phyloP scores from a whole-genome alignment of 1,140 invertebrate species.

The Drosophila pseudoobscura region DNA sequence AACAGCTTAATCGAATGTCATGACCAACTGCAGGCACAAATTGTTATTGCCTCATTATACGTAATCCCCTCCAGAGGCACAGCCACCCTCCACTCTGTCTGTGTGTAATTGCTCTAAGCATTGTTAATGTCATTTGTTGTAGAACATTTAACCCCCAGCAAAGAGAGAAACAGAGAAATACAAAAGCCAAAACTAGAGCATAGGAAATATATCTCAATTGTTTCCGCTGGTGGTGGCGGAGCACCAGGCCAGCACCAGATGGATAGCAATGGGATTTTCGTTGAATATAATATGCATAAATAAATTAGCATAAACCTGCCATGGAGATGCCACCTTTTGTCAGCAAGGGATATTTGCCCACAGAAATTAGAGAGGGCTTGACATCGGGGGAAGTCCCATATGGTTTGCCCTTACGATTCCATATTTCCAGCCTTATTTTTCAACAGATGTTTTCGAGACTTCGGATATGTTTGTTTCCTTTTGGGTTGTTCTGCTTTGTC shows the following conservation, averaged over 20 bases:
- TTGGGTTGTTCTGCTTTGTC: background rate
- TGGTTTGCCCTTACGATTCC: slow-evolving; percentile 37
- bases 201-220: slow-evolving; percentile 43
- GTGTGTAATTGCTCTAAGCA: slow-evolving; percentile 66
- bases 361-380: slow-evolving; percentile 11
- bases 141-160: slow-evolving; percentile 44
- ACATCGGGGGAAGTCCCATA: slow-evolving; percentile 31
- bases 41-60: slow-evolving; percentile 76
- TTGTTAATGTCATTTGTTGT: slow-evolving; percentile 63
- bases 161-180: background rate
- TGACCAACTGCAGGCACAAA: slow-evolving; percentile 61
- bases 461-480: slow-evolving; percentile 43
- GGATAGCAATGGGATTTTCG: background rate
- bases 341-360: slow-evolving; percentile 14
- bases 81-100: slow-evolving; percentile 12
- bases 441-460: slow-evolving; percentile 44
- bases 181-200: slow-evolving; percentile 31
- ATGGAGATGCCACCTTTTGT: slow-evolving; percentile 39
- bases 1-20: slow-evolving; percentile 70
- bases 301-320: slow-evolving; percentile 47
- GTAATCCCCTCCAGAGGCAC: slow-evolving; percentile 44
- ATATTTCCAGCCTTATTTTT: slow-evolving; percentile 26
- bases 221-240: slow-evolving; percentile 25
- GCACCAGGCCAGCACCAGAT: slow-evolving; percentile 13
- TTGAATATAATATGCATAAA: background rate